Evolutionary conservation across 2,797 vertebrate genomes (phyloP).

Genomic region (Ctenosaura bakeri): DNA sequence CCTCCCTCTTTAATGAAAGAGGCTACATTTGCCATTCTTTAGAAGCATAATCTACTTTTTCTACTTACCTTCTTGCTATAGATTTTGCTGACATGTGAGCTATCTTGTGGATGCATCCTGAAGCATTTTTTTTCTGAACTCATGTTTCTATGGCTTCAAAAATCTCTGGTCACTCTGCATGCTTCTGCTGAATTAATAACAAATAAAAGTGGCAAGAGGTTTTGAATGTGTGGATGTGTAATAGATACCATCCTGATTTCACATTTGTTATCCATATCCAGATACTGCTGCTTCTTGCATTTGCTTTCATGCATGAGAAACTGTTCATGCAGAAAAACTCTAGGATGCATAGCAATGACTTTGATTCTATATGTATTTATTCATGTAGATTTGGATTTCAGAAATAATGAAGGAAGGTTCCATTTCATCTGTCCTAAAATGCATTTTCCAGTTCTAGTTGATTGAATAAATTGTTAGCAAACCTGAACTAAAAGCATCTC

Average conservation of each 20-base stretch:
- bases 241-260: neutral
- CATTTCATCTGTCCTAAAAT: neutral
- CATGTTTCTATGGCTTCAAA: conserved; percentile 33
- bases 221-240: neutral
- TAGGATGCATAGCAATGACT: neutral
- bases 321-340: neutral
- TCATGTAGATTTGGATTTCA: neutral
- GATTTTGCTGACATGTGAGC: conserved; percentile 19
- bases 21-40: neutral
- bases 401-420: neutral
- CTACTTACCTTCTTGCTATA: neutral
- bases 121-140: neutral
- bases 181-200: neutral
- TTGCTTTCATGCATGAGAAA: neutral
- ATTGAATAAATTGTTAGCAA: conserved; percentile 4
- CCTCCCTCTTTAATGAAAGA: neutral
- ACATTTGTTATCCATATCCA: neutral
- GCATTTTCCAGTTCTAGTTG: neutral
- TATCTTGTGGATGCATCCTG: neutral
- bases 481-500: conserved; percentile 7
- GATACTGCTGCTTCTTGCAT: neutral
- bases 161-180: neutral
- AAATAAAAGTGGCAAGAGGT: neutral
- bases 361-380: conserved; percentile 7
- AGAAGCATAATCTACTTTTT: neutral